Conservation (phyloP, 2,113 vertebrate genomes). For the Takifugu bimaculatus region DNA sequence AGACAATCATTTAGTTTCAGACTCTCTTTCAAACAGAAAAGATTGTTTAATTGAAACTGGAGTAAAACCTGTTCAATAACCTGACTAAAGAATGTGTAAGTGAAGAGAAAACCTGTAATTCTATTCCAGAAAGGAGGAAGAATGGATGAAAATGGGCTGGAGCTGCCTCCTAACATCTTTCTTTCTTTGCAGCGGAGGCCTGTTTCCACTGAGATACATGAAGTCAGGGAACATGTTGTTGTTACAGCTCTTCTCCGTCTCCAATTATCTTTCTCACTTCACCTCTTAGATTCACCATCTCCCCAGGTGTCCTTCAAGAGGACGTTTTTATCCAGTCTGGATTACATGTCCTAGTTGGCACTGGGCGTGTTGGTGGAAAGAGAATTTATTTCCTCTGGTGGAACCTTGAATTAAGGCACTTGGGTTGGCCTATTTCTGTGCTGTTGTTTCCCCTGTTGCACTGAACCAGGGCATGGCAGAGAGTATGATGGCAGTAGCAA, state of each 20-base stretch:
- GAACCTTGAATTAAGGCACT: conserved; percentile 66
- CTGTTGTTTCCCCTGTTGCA: conserved; percentile 63
- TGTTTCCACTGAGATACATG: too few relatives aligned
- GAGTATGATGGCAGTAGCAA: conserved; percentile 26
- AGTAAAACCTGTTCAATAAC: too few relatives aligned
- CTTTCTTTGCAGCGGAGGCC: too few relatives aligned
- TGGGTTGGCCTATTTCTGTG: conserved; percentile 71
- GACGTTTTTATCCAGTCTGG: conserved; percentile 66
- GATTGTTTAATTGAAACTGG: too few relatives aligned
- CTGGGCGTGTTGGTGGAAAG: conserved; percentile 41
- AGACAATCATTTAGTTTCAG: too few relatives aligned
- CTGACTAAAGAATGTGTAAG: too few relatives aligned
- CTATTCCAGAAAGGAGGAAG: too few relatives aligned
- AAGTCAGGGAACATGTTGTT: conserved; percentile 1
- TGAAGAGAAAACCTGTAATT: too few relatives aligned
- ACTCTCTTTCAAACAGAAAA: too few relatives aligned
- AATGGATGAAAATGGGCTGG: too few relatives aligned
- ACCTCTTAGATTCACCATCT: conserved; percentile 21
- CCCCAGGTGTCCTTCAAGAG: conserved; percentile 44
- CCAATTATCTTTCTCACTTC: neutral
- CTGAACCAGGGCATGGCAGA: conserved; percentile 64
- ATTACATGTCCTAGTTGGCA: conserved; percentile 72
- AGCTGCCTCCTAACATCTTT: too few relatives aligned
- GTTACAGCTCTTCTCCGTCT: neutral
- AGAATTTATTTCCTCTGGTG: conserved; percentile 57